phyloP scores from a whole-genome alignment of 2,888 invertebrate genomes.

The Dicyrtoma fusca region DNA sequence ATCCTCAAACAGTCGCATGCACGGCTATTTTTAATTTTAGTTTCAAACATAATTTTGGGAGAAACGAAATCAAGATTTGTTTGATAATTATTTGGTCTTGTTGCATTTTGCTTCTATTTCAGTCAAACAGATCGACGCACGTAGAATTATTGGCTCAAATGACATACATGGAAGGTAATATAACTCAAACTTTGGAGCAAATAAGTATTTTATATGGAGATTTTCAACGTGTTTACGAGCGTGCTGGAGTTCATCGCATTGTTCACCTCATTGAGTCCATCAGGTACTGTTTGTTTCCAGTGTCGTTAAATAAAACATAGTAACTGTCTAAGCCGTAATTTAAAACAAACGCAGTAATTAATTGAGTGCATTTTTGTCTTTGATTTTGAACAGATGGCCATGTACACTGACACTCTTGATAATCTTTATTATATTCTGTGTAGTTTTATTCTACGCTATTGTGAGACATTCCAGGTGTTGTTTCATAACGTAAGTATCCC shows the following conservation, averaged over 20 bases:
- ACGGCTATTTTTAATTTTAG: too few species aligned
- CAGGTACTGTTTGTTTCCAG: slow-evolving; percentile 40
- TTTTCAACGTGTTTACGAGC: slow-evolving; percentile 27
- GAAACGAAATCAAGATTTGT: too few species aligned
- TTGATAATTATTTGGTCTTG: not conserved
- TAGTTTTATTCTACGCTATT: slow-evolving; percentile 85
- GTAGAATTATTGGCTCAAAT: slow-evolving; percentile 72
- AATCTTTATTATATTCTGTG: slow-evolving; percentile 81
- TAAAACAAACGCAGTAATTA: not conserved
- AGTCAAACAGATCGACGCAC: slow-evolving; percentile 74
- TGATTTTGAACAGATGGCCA: slow-evolving; percentile 71
- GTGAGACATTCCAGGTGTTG: slow-evolving; percentile 86
- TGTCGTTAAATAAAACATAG: too few species aligned
- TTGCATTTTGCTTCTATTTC: slow-evolving; percentile 18
- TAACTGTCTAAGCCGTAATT: not conserved
- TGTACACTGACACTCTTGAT: slow-evolving; percentile 86
- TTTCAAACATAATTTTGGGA: too few species aligned
- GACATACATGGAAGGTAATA: slow-evolving; percentile 60
- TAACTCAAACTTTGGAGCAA: slow-evolving; percentile 48
- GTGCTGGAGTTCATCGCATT: slow-evolving; percentile 49
- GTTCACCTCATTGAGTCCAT: slow-evolving; percentile 54
- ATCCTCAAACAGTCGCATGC: too few species aligned
- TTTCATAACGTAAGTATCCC: slow-evolving; percentile 70
- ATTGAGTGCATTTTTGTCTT: not conserved
- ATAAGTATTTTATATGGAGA: slow-evolving; percentile 30